A percentile compares a stretch with the other conserved stretches of the same genome.
phyloP scores from a whole-genome alignment of 2,113 vertebrate genomes.

The Lophotis ruficrista region DNA sequence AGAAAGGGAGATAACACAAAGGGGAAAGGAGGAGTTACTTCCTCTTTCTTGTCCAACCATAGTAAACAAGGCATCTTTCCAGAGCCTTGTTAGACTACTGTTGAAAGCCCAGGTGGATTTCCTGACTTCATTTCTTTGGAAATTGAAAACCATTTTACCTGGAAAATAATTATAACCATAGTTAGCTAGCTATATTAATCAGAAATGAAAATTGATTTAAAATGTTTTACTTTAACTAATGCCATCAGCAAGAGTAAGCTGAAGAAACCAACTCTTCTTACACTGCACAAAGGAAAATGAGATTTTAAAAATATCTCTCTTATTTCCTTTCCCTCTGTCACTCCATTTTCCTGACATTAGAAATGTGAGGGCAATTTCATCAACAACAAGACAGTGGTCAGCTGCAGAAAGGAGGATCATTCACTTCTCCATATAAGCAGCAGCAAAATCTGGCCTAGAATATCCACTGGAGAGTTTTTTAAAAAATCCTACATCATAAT shows the following conservation, averaged over 20 bases:
- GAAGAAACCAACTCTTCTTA: not conserved
- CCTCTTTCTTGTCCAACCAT: not conserved
- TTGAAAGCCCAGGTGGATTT: not conserved
- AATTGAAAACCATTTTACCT: not conserved
- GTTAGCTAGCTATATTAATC: not conserved
- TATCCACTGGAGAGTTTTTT: not conserved
- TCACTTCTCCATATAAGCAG: not conserved
- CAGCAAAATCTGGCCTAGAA: not conserved
- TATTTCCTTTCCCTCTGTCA: not conserved
- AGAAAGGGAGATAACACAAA: not conserved
- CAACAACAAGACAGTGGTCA: not conserved
- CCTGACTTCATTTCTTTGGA: not conserved
- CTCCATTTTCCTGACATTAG: not conserved
- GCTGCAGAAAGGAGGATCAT: not conserved
- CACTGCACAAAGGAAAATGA: not conserved
- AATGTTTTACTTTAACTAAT: constrained; percentile 3
- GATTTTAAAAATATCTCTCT: not conserved
- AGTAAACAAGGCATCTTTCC: not conserved
- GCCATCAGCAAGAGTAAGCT: not conserved
- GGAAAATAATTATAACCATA: not conserved
- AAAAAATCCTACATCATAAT: not conserved
- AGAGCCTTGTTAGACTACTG: not conserved
- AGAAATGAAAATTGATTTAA: not conserved
- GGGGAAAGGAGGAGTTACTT: not conserved
- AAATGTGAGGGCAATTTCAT: not conserved